Base-by-base conservation (phyloP, 2,113 vertebrate species). In the Addax nasomaculatus region DNA sequence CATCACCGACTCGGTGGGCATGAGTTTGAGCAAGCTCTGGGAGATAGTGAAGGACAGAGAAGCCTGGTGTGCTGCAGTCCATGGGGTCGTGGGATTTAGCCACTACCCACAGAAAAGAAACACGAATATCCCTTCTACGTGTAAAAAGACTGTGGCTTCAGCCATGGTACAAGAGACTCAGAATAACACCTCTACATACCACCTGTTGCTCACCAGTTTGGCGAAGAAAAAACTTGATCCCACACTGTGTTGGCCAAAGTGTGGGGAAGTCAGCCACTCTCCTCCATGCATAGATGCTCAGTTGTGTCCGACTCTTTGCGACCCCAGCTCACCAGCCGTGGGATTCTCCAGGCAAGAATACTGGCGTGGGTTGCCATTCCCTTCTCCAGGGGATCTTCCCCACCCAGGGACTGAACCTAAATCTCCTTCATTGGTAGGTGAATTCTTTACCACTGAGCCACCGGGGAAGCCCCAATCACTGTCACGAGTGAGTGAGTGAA, bases 281-380 rank as follows among this genome's bases (percentile, higher is more conserved):
- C 29, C 21, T 27, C 6, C 23, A 15, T 0, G 1, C 6, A 2
- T 0, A 14, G 1, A 27, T 1, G 39, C 23, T 76, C 12, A 43
- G 70, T 7, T 25, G 21, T 15, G 39, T 27, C 39, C 2, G 3
- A 43, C 12, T 76, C 67, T 36, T 21, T 39, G n/a, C 2, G 2
- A 39, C n/a, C 67, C n/a, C 67, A 15, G 70, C 12, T 76, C 2
- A 2, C 11, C 21, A 73, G 67, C 6, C 39, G 27, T 14, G 39
- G 70, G 70, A 7, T 15, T 27, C 0, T 27, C 70, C 39, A 27
- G 70, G 70, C 70, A 73, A 43, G 36, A 23, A 39, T 2, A 43
- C 23, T 76, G 70, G 39, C 27, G 70, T 43, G 23, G 70, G 70
- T 27, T 76, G 70, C 70, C 39, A 27, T 76, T 27, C 23, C 70